A percentile compares a stretch with the other conserved stretches of the same genome.
Evolutionary conservation across 2,797 vertebrate species (phyloP).

Genomic region (Salarias fasciatus): DNA sequence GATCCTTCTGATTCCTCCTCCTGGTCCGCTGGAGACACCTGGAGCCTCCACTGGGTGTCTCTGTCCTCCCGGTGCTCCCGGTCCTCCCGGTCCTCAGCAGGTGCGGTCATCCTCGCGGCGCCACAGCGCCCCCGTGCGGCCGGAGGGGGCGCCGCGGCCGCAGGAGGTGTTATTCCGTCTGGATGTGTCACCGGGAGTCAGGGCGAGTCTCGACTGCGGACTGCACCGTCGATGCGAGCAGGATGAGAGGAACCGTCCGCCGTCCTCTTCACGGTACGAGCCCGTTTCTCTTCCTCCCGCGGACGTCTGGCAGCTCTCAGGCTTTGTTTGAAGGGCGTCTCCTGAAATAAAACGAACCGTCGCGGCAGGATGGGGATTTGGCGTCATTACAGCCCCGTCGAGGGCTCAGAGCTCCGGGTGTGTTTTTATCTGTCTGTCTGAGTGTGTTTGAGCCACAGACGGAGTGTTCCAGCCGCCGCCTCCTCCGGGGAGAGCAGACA

Average conservation of each 20-base stretch:
- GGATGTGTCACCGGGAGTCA: conserved; percentile 73
- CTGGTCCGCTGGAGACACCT: no score
- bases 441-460: no score
- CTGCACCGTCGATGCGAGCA: conserved; percentile 59
- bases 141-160: conserved; percentile 9
- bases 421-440: not conserved
- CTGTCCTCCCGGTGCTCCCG: not conserved
- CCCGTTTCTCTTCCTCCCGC: not conserved
- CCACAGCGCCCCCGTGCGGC: conserved; percentile 27
- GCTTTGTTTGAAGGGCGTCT: conserved; percentile 24
- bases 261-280: conserved; percentile 47
- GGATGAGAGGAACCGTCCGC: conserved; percentile 38
- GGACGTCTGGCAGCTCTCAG: not conserved
- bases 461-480: conserved; percentile 24
- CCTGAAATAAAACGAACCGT: conserved; percentile 11
- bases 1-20: no score
- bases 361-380: conserved; percentile 22
- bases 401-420: conserved; percentile 8
- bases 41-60: conserved; percentile 5
- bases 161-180: conserved; percentile 57
- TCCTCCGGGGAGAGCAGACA: conserved; percentile 14
- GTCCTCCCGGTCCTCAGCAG: not conserved
- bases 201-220: conserved; percentile 83
- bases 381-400: conserved; percentile 24
- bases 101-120: not conserved